These are phyloP conservation scores for Pituophis catenifer DNA, from an alignment of 2,113 vertebrate species.

Conservation along the genomic window DNA sequence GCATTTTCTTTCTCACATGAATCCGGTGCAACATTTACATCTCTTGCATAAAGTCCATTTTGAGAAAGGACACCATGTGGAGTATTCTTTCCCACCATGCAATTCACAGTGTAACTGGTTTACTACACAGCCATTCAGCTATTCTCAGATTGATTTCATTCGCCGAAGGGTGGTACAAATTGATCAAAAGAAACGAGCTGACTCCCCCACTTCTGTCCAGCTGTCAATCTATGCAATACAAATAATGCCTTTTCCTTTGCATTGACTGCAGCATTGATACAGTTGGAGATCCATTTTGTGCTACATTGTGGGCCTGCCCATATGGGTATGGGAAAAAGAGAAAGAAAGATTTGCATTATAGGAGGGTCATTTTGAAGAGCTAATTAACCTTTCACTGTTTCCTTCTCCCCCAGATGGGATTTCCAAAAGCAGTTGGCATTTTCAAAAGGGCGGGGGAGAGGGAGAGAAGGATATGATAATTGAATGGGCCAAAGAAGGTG, in stretches of 20 bases:
- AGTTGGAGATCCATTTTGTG: background rate
- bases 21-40: background rate
- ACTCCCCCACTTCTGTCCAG: background rate
- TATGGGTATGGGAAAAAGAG: background rate
- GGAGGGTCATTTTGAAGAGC: background rate
- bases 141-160: background rate
- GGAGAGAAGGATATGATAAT: background rate
- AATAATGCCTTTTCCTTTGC: background rate
- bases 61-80: background rate
- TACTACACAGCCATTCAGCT: background rate
- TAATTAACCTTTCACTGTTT: background rate
- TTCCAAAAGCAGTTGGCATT: background rate
- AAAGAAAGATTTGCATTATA: background rate
- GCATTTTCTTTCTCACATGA: background rate
- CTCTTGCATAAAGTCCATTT: background rate
- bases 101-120: background rate
- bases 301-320: background rate
- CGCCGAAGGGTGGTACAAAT: background rate
- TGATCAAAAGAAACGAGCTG: background rate
- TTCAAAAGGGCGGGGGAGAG: background rate
- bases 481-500: background rate
- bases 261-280: background rate
- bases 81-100: background rate
- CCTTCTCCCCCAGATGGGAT: background rate
- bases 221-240: background rate